Percentiles rank a stretch among this genome's conserved stretches.
Conservation (phyloP, 1,140 invertebrate genomes). For the Formica selysi region DNA sequence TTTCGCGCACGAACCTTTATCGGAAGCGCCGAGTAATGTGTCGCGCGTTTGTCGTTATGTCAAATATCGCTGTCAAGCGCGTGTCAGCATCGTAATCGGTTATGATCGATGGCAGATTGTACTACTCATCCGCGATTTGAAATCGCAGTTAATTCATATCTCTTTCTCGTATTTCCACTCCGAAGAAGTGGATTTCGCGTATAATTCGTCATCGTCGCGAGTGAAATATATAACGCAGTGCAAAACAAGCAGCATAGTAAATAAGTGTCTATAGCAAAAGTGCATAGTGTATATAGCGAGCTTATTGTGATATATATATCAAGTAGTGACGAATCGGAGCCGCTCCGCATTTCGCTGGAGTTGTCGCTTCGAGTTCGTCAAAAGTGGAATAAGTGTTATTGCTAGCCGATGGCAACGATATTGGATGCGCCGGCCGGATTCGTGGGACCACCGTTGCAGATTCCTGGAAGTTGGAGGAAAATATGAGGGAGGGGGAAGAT, state of each 20-base stretch:
- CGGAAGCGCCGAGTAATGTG: neutral
- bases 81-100: neutral
- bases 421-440: no score
- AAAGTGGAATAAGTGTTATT: neutral
- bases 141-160: neutral
- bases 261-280: no score
- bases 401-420: neutral
- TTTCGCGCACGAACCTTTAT: neutral
- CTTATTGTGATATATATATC: no score
- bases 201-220: neutral
- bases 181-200: neutral
- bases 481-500: no score
- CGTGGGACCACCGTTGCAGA: no score
- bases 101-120: no score
- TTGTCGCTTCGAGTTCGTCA: neutral
- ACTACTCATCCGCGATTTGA: no score
- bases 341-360: neutral
- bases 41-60: neutral
- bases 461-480: no score
- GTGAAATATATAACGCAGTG: neutral
- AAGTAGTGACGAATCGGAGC: neutral
- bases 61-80: neutral
- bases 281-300: neutral
- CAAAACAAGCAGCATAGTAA: neutral
- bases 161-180: neutral